Base-by-base conservation (phyloP, 2,113 vertebrate genomes). In the Hemibagrus wyckioides region DNA sequence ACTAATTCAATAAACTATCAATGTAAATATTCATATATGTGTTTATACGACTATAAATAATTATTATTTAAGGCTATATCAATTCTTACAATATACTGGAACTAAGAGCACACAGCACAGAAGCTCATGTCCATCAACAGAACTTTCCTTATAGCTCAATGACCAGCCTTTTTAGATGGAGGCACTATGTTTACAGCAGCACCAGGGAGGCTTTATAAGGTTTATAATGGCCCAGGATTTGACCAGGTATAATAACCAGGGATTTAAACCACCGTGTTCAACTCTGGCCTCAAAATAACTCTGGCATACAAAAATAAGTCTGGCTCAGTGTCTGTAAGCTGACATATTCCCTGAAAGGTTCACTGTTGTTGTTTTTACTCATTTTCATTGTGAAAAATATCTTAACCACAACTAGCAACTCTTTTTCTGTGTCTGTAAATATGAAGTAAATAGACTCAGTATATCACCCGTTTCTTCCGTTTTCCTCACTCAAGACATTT, bases 321-420 rank as follows among this genome's bases (percentile, higher is more conserved):
- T 28, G 54, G 77, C 17, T 77, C 14, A 6, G 65, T 36, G 2
- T 39, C 39, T 11, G 1, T 41, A 17, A 73, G 8, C 7, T 76
- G 73, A 33, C 25, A 48, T 14, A 28, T 11, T 48, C 44, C 41
- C 19, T 10, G 13, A 28, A 76, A 48, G 0, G 25, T 80, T 56
- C 30, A 80, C 1, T 56, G 30, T 80, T 4, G n/a, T 25, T 80
- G 3, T 36, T 21, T 80, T 23, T 13, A 10, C 19, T 59, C 0
- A 39, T 57, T 80, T 59, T 59, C 17, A 81, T 3, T 81, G 33
- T 25, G 30, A 81, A 81, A 57, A 81, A 81, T 59, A 59, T 15
- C 59, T 10, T 14, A 23, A 33, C 25, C 41, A 48, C 7, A 52
- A 30, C 48, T 50, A 52, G 28, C 30, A 30, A 52, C n/a, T 17